Percentiles rank a stretch among this genome's conserved stretches.
phyloP scores from a whole-genome alignment of 2,797 vertebrate species.

The Antrozous pallidus region DNA sequence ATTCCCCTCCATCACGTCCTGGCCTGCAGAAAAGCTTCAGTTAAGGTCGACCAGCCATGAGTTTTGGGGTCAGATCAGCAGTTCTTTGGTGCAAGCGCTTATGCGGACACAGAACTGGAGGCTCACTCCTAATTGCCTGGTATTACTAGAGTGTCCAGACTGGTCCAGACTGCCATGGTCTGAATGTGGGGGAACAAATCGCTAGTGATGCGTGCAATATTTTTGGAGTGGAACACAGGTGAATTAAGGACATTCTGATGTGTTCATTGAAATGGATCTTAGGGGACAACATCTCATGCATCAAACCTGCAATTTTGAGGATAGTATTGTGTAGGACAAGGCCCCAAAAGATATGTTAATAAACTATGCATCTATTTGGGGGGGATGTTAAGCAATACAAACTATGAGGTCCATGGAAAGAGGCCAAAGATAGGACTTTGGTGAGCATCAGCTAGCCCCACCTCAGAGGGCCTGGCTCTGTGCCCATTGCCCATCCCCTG shows the following conservation, averaged over 20 bases:
- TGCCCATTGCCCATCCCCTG: rapidly evolving
- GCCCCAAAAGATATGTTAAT: not conserved
- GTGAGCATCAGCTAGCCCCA: not conserved
- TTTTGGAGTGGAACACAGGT: not conserved
- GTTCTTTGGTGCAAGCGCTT: not conserved
- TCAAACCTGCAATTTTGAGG: not conserved
- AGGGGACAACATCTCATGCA: not conserved
- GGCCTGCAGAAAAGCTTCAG: not conserved
- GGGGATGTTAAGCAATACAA: too few species aligned
- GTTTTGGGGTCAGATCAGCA: not conserved
- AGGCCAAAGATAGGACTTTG: not conserved
- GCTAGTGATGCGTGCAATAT: not conserved
- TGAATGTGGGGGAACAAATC: rapidly evolving
- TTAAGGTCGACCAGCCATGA: rapidly evolving
- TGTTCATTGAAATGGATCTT: not conserved
- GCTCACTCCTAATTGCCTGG: not conserved
- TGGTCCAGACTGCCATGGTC: not conserved
- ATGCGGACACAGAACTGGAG: not conserved
- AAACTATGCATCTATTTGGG: not conserved
- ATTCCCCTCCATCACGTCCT: rapidly evolving
- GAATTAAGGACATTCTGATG: not conserved
- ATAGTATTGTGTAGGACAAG: not conserved
- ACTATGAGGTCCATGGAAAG: not conserved
- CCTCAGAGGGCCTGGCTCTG: not conserved
- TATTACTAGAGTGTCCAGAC: not conserved